Base-by-base conservation (phyloP, 2,888 invertebrate species). In the Pseudococcus viburni region DNA sequence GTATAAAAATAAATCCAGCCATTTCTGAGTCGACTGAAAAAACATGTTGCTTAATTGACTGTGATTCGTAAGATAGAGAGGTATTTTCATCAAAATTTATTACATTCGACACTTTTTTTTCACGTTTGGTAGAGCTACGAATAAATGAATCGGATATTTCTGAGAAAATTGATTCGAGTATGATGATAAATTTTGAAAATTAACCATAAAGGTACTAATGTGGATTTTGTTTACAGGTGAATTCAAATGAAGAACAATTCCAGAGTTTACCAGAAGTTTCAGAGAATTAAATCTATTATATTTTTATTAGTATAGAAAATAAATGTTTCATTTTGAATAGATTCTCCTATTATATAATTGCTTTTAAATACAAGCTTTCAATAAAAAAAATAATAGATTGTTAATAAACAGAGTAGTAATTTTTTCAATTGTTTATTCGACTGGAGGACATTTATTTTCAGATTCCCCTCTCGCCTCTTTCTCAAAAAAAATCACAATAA, bases 231-330 rank as follows among this genome's bases (percentile, higher is more conserved):
- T 84, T 68, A 42, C 77, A 87, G 86, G 77, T 46, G 15, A 73
- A 73, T 77, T n/a, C 77, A 22, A 77, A n/a, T 33, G 86, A 87
- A 51, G 85, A 85, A 55, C 86, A 87, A 26, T 87, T 68, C 19
- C 73, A 77, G 68, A 87, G 51, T 51, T 46, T 87, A 77, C 77
- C 86, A n/a, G 86, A 87, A 17, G 26, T 68, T 9, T 19, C 86
- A 5, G 86, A 87, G 46, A 73, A 87, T 22, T 87, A 33, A 88
- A 84, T 84, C 80, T 55, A 68, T 22, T 88, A 22, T 68, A 64
- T 84, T 73, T 88, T 86, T 89, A 64, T 55, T 88, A 73, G 84
- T 85, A 39, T 89, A 86, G 51, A 59, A 86, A 88, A 85, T 89
- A 68, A 87, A 86, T 59, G 48, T 85, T 73, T 88, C 83, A 86